These are phyloP conservation scores for Spilosoma lubricipeda DNA, from an alignment of 2,888 invertebrate species.

Conservation along the genomic window DNA sequence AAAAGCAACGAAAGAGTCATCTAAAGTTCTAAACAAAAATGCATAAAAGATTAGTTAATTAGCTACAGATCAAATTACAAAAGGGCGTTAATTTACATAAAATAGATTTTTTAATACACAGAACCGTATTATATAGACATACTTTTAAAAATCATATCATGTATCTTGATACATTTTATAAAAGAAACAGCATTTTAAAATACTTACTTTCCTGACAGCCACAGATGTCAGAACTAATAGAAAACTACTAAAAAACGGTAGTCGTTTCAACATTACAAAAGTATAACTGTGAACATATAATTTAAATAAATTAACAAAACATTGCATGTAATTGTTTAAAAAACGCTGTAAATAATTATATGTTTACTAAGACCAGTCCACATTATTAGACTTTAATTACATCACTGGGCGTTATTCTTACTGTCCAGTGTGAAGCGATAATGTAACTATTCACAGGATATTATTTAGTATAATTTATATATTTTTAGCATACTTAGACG, in stretches of 20 bases:
- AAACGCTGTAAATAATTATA: conserved; percentile 51
- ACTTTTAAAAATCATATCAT: not conserved
- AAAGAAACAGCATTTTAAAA: not conserved
- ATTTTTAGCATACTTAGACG: not conserved
- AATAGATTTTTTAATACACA: too few relatives aligned
- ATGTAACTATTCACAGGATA: not conserved
- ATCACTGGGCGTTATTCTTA: conserved; percentile 28
- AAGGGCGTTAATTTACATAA: too few relatives aligned
- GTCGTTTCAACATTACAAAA: conserved; percentile 25
- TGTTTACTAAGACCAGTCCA: conserved; percentile 45
- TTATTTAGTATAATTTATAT: not conserved
- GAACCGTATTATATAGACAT: too few relatives aligned
- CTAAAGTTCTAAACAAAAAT: too few relatives aligned
- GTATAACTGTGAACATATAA: conserved; percentile 46
- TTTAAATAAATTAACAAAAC: conserved; percentile 54
- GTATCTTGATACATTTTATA: not conserved
- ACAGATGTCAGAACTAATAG: conserved; percentile 38
- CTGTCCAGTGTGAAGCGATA: conserved; percentile 23
- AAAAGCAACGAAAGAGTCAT: too few relatives aligned
- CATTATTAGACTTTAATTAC: conserved; percentile 53
- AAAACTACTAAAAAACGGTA: conserved; percentile 22
- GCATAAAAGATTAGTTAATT: not conserved
- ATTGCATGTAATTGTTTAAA: conserved; percentile 49
- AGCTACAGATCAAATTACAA: too few relatives aligned
- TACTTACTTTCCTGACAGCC: conserved; percentile 13